Percentiles rank a stretch among this genome's conserved stretches.
Conservation (phyloP, 2,888 invertebrate genomes). For the Cordilura impudica region DNA sequence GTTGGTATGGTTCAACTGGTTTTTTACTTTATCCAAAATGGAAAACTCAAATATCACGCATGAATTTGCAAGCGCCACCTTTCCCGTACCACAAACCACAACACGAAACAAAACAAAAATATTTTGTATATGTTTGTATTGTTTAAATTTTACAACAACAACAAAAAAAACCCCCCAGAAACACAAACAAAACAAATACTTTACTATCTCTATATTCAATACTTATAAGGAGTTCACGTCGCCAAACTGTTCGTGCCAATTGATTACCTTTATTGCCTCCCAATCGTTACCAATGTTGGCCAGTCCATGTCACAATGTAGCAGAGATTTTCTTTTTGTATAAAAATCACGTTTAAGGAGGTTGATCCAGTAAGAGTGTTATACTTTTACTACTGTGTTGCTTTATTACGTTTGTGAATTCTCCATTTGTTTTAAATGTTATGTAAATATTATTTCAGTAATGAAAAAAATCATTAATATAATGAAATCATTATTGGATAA, state of each 20-base stretch:
- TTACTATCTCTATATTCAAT: constrained; percentile 34
- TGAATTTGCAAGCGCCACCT: constrained; percentile 56
- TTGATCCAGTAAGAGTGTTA: too few species aligned
- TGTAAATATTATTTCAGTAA: too few species aligned
- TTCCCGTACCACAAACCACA: not conserved
- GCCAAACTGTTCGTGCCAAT: constrained; percentile 47
- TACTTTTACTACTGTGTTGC: too few species aligned
- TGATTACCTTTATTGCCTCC: constrained; percentile 19
- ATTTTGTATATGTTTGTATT: not conserved
- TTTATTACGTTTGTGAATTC: too few species aligned
- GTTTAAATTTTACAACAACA: not conserved
- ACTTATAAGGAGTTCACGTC: constrained; percentile 37
- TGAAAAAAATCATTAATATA: too few species aligned
- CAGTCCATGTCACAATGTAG: not conserved
- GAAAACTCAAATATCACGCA: constrained; percentile 38
- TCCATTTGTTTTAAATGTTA: too few species aligned
- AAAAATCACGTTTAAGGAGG: too few species aligned
- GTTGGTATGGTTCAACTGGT: constrained; percentile 30
- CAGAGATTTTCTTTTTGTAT: not conserved
- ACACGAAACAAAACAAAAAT: not conserved
- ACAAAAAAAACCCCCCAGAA: not conserved
- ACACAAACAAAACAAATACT: not conserved
- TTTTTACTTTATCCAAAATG: constrained; percentile 56
- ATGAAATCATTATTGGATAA: too few species aligned
- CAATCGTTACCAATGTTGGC: not conserved